A percentile compares a stretch with the other conserved stretches of the same genome.
These are phyloP conservation scores for Galerucella nymphaeae DNA, from an alignment of 2,888 invertebrate species.

Conservation along the genomic window DNA sequence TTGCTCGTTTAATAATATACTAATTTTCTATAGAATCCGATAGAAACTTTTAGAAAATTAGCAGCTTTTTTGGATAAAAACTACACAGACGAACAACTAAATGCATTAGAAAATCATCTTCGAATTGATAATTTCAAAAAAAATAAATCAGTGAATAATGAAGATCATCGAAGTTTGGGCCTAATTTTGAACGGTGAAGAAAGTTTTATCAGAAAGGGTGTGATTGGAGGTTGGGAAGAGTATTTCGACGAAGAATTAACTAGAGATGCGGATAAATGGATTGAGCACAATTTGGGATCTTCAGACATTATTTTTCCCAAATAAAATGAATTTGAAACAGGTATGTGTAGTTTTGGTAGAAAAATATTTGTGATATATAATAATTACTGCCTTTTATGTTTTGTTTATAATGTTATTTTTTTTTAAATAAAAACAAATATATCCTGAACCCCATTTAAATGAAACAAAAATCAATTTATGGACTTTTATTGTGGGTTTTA, in stretches of 20 bases:
- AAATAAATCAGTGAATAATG: slow-evolving; percentile 82
- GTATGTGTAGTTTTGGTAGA: background rate
- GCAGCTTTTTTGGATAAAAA: slow-evolving; percentile 72
- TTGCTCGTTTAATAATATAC: slow-evolving; percentile 16
- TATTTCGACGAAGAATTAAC: slow-evolving; percentile 77
- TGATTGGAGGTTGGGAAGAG: slow-evolving; percentile 76
- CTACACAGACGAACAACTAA: slow-evolving; percentile 70
- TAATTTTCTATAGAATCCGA: slow-evolving; percentile 68
- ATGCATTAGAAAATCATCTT: slow-evolving; percentile 76
- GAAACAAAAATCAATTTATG: too few relatives aligned
- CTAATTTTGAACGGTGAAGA: slow-evolving; percentile 71
- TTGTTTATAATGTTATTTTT: too few relatives aligned
- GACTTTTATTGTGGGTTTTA: too few relatives aligned
- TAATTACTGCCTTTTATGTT: background rate
- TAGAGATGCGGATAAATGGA: slow-evolving; percentile 76
- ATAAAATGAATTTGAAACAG: background rate
- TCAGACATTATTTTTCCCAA: slow-evolving; percentile 23
- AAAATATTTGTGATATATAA: background rate
- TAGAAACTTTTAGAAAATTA: slow-evolving; percentile 69
- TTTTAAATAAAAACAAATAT: too few relatives aligned
- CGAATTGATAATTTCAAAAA: slow-evolving; percentile 84
- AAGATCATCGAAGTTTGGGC: slow-evolving; percentile 72
- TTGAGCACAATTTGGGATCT: slow-evolving; percentile 70
- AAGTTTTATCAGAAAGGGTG: slow-evolving; percentile 77
- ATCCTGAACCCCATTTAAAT: too few relatives aligned